Conservation (phyloP, 2,797 vertebrate species). For the Neosilurus hyrtlii region DNA sequence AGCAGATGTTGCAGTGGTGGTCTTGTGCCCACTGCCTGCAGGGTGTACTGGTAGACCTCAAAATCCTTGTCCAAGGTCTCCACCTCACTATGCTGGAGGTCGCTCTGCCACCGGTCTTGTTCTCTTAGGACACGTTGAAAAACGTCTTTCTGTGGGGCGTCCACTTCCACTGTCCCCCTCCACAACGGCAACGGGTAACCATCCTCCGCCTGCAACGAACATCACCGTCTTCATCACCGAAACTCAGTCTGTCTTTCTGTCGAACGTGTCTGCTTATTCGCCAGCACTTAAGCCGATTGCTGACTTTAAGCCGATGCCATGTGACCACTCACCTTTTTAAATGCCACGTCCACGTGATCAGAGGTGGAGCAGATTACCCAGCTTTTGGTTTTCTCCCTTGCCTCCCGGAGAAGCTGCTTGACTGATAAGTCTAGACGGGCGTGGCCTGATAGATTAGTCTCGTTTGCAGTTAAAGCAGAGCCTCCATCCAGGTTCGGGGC, state of each 20-base stretch:
- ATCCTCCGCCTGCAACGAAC: slow-evolving; percentile 68
- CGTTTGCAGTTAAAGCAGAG: slow-evolving; percentile 15
- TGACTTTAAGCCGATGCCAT: neutral
- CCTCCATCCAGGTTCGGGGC: slow-evolving; percentile 35
- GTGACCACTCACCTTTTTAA: slow-evolving; percentile 70
- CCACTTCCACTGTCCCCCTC: slow-evolving; percentile 71
- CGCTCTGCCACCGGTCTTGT: slow-evolving; percentile 69
- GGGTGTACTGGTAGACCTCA: slow-evolving; percentile 72
- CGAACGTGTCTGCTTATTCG: neutral
- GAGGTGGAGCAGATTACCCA: slow-evolving; percentile 65
- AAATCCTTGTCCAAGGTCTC: slow-evolving; percentile 68
- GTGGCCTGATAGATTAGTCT: slow-evolving; percentile 58
- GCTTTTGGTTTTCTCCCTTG: slow-evolving; percentile 65
- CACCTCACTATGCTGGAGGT: slow-evolving; percentile 64
- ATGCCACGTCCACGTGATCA: slow-evolving; percentile 70
- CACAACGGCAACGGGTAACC: slow-evolving; percentile 68
- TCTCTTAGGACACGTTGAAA: slow-evolving; percentile 72
- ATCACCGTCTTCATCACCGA: neutral
- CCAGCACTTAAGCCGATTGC: too few relatives aligned
- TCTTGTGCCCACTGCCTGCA: slow-evolving; percentile 61
- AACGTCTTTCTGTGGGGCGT: slow-evolving; percentile 67
- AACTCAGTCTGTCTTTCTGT: neutral
- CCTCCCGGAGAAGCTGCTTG: slow-evolving; percentile 68
- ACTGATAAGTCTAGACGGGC: slow-evolving; percentile 61
- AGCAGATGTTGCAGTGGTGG: slow-evolving; percentile 71